Evolutionary conservation across 2,888 invertebrate genomes (phyloP), one percentile per base, ranked within the genome.

Genomic region (Epistrophella euchroma): DNA sequence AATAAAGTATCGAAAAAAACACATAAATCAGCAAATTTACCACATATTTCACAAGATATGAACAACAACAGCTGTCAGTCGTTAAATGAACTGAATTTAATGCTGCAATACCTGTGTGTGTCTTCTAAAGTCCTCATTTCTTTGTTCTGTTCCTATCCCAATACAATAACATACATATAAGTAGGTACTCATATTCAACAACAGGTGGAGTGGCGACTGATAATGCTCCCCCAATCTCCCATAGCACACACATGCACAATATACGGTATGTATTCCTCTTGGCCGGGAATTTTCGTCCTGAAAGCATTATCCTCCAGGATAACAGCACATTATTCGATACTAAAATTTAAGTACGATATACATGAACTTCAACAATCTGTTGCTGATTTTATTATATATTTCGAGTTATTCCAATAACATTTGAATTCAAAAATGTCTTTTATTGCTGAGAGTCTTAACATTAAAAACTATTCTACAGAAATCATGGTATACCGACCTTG

Each of bases 401-500:
- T 43, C 73, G 7, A 28, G 40, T 60, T 22, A 47, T 62, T 43
- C 10, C 60, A 58, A 58, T 58, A 37, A 58, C 2, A 45, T 35
- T 66, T 66, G 22, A 7, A 19, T 19, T 64, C 13, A 6, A 47
- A 64, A 47, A 9, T 22, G 9, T 9, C 10, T 11, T n/a, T 1
- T 11, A 45, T 28, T 17, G 19, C 45, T 15, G 17, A 64, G 28
- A 13, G 28, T 64, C 43, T 32, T n/a, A n/a, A n/a, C n/a, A 62
- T 22, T 60, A 37, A 25, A 35, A 66, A 66, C 15, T 68, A 28
- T 28, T 52, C 52, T 68, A 68, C 52, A 43, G 52, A 66, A 71
- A 35, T 52, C 43, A 58, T 56, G 50, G 50, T 37, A 60, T 77
- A 86, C 81, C 86, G 86, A 86, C 86, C 86, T 86, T 86, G 86